Conservation (phyloP, 64 coral and sea anemone genomes). For the Actinia equina region DNA sequence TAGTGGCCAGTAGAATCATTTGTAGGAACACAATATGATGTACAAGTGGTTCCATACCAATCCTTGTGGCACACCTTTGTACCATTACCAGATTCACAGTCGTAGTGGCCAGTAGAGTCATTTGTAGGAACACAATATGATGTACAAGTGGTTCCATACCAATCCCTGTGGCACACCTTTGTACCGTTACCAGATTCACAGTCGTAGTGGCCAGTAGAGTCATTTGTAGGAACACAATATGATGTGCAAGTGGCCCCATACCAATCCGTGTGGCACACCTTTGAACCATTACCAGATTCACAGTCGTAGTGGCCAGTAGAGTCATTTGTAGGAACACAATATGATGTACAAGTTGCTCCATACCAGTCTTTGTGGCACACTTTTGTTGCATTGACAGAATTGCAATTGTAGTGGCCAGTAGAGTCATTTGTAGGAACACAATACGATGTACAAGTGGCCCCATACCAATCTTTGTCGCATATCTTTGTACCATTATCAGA, state of each 20-base stretch:
- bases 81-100: slow-evolving; percentile 33
- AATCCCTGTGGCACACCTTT: slow-evolving; percentile 36
- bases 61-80: slow-evolving; percentile 52
- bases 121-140: slow-evolving; percentile 33
- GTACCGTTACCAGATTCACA: slow-evolving; percentile 41
- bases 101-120: slow-evolving; percentile 38
- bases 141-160: slow-evolving; percentile 49
- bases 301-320: slow-evolving; percentile 47
- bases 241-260: slow-evolving; percentile 41
- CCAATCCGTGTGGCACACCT: slow-evolving; percentile 40
- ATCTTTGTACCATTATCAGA: slow-evolving; percentile 20
- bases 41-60: slow-evolving; percentile 65
- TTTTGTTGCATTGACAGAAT: slow-evolving; percentile 25
- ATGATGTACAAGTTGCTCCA: neutral
- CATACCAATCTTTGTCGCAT: slow-evolving; percentile 54
- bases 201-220: slow-evolving; percentile 29
- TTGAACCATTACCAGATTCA: slow-evolving; percentile 24
- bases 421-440: slow-evolving; percentile 48
- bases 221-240: slow-evolving; percentile 39
- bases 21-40: slow-evolving; percentile 15
- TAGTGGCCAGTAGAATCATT: slow-evolving; percentile 45
- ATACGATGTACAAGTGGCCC: slow-evolving; percentile 18
- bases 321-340: slow-evolving; percentile 41
- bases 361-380: slow-evolving; percentile 43
- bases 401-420: slow-evolving; percentile 40